Conservation (phyloP, 2,797 vertebrate species). For the Coccyzus lansbergi region DNA sequence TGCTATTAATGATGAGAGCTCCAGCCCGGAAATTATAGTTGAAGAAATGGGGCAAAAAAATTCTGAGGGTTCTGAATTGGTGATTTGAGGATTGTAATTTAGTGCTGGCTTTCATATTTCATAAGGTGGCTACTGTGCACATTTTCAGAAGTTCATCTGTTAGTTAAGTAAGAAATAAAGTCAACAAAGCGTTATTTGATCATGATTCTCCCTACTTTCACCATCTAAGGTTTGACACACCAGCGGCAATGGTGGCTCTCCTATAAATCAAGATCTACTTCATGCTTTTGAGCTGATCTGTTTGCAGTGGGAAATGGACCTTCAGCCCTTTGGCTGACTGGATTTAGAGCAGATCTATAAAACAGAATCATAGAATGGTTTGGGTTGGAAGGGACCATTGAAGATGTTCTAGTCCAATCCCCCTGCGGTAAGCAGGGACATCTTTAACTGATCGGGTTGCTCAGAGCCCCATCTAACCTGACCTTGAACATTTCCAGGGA, state of each 20-base stretch:
- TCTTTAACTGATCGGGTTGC: too few species aligned
- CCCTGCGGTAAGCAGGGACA: too few species aligned
- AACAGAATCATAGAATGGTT: background rate
- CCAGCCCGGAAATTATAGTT: conserved; percentile 61
- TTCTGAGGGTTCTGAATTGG: conserved; percentile 21
- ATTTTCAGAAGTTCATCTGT: background rate
- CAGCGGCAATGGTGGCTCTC: background rate
- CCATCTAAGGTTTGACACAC: background rate
- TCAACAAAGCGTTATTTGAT: conserved; percentile 14
- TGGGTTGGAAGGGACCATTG: too few species aligned
- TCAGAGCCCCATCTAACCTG: too few species aligned
- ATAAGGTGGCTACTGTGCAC: background rate
- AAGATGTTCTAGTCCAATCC: too few species aligned
- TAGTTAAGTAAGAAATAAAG: conserved; percentile 27
- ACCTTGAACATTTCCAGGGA: too few species aligned
- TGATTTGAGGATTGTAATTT: conserved; percentile 43
- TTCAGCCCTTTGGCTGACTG: background rate
- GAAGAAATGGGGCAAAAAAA: background rate
- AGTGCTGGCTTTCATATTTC: conserved; percentile 26
- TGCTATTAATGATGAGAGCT: conserved; percentile 62
- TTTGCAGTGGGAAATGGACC: background rate
- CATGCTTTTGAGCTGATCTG: background rate
- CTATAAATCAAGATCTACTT: background rate
- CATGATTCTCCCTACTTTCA: background rate
- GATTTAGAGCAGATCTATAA: background rate